A percentile compares a stretch with the other conserved stretches of the same genome.
Evolutionary conservation across 2,113 vertebrate genomes (phyloP).

Genomic region (Brachypodius melanocephalos): DNA sequence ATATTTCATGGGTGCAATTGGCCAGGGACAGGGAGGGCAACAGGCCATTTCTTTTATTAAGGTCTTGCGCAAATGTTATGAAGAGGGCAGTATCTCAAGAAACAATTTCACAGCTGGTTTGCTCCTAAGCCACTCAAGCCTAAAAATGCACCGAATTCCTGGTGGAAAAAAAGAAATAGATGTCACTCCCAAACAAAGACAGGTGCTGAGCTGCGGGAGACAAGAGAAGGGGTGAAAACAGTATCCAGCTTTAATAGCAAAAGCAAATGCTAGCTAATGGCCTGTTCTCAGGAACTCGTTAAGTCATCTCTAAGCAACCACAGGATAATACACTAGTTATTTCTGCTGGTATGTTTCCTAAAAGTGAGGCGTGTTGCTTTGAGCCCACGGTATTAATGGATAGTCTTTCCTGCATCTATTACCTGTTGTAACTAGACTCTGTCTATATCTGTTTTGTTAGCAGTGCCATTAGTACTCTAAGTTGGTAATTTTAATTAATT

Average conservation of each 20-base stretch:
- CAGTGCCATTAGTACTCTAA: constrained; percentile 33
- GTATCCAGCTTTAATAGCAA: constrained; percentile 99
- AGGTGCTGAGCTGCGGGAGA: constrained; percentile 90
- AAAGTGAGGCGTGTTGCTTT: constrained; percentile 78
- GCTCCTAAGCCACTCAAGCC: constrained; percentile 98
- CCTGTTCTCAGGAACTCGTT: constrained; percentile 96
- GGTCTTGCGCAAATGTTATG: constrained; percentile 82
- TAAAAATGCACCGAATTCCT: constrained; percentile 99
- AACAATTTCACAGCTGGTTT: constrained; percentile 99
- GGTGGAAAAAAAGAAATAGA: constrained; percentile 98
- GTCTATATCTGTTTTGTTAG: constrained; percentile 19
- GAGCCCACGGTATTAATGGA: constrained; percentile 71
- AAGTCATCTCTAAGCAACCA: constrained; percentile 90
- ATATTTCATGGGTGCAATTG: constrained; percentile 85
- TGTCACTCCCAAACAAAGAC: constrained; percentile 99
- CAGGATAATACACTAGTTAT: constrained; percentile 86
- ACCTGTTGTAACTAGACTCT: constrained; percentile 73
- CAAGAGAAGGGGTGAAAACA: constrained; percentile 83
- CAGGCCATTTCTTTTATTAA: constrained; percentile 84
- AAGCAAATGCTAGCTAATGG: constrained; percentile 95
- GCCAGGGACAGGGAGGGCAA: constrained; percentile 82
- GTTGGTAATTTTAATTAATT: constrained; percentile 35
- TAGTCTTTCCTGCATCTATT: constrained; percentile 67
- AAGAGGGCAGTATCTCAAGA: constrained; percentile 92
- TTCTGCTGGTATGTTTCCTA: constrained; percentile 88